Conservation (phyloP, 2,797 vertebrate species). For the Schizothorax lantsangensis region DNA sequence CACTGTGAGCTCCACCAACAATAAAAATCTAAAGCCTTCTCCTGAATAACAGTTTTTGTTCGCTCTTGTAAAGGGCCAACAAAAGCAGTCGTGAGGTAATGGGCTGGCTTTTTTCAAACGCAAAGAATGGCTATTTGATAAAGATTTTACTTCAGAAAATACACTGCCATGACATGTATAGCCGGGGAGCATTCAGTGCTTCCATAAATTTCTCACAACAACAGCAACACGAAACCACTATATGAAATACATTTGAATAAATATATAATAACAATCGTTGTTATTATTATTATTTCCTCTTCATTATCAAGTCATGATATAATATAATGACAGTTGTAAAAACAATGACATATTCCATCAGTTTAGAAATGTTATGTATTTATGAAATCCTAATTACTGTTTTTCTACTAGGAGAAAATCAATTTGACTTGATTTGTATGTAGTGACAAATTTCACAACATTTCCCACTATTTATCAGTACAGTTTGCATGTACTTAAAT, state of each 20-base stretch:
- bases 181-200: conserved; percentile 68
- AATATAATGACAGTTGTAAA: background rate
- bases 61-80: conserved; percentile 99
- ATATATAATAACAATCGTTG: background rate
- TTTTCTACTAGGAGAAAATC: background rate
- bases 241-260: background rate
- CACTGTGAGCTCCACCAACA: conserved; percentile 97
- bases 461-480: background rate
- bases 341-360: background rate
- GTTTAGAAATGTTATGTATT: background rate
- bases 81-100: conserved; percentile 99
- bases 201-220: background rate
- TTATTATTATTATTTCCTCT: conserved; percentile 1
- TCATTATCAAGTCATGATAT: background rate
- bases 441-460: background rate
- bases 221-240: background rate
- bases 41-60: conserved; percentile 99
- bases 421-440: background rate
- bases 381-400: background rate
- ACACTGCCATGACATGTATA: conserved; percentile 89
- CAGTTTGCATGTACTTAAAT: background rate
- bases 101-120: conserved; percentile 98
- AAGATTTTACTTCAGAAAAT: conserved; percentile 90
- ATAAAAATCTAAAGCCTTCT: conserved; percentile 99
- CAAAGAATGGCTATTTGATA: conserved; percentile 98